A percentile compares a stretch with the other conserved stretches of the same genome.
These are phyloP conservation scores for Sebastes hubbsi DNA, from an alignment of 2,797 vertebrate genomes.

Conservation along the genomic window DNA sequence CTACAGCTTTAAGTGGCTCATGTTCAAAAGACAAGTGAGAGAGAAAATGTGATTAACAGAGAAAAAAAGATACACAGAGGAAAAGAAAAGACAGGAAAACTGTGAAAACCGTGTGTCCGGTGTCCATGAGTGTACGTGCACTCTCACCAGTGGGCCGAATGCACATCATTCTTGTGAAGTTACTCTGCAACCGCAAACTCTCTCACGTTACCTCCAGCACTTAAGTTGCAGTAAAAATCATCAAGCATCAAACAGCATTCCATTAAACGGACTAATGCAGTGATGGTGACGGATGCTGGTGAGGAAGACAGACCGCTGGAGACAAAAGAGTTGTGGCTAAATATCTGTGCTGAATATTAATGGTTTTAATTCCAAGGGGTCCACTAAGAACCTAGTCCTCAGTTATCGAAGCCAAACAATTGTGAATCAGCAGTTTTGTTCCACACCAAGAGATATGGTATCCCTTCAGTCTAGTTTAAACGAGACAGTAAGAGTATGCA, in stretches of 20 bases:
- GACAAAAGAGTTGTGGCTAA: background rate
- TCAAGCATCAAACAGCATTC: conserved; percentile 45
- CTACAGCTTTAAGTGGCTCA: conserved; percentile 25
- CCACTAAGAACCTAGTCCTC: background rate
- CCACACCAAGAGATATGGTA: background rate
- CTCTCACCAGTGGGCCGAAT: conserved; percentile 52
- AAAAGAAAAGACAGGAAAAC: background rate
- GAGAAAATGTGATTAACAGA: conserved; percentile 1
- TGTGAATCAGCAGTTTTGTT: conserved; percentile 22
- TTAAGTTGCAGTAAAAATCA: conserved; percentile 32
- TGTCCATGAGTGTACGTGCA: background rate
- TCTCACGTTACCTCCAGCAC: conserved; percentile 31
- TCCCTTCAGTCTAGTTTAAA: background rate
- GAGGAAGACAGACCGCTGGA: conserved; percentile 10
- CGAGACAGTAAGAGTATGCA: background rate
- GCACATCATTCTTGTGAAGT: conserved; percentile 42
- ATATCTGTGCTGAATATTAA: conserved; percentile 40
- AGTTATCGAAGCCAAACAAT: background rate
- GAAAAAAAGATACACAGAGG: background rate
- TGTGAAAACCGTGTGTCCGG: background rate
- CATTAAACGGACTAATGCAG: conserved; percentile 19
- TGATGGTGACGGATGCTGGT: conserved; percentile 32
- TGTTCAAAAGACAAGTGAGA: conserved; percentile 16
- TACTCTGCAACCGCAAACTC: conserved; percentile 49
- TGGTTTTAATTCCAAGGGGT: conserved; percentile 16